phyloP scores from a whole-genome alignment of 2,888 invertebrate genomes.

The Agrotis segetum region DNA sequence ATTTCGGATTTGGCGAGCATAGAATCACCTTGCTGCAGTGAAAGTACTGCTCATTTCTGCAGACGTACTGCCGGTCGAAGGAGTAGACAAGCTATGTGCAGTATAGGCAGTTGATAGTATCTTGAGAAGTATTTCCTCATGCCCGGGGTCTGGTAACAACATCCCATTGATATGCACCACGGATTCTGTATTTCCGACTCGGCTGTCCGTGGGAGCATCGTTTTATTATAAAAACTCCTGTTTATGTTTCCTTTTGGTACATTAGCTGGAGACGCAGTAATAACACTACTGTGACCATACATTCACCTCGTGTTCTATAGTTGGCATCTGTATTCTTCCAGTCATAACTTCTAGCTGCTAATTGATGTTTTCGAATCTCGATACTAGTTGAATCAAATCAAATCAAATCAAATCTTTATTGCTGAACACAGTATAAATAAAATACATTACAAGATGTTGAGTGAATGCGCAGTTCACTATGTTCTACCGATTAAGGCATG shows the following conservation, averaged over 20 bases:
- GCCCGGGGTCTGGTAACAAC: conserved; percentile 11
- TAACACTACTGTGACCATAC: conserved; percentile 40
- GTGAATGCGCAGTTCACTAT: too few relatives aligned
- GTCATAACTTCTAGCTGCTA: background rate
- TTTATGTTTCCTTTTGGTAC: conserved; percentile 58
- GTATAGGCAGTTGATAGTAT: conserved; percentile 12
- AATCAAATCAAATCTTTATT: too few relatives aligned
- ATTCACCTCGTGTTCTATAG: background rate
- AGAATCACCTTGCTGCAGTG: too few relatives aligned
- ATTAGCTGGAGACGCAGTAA: conserved; percentile 40
- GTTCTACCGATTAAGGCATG: too few relatives aligned
- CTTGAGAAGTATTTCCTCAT: conserved; percentile 40
- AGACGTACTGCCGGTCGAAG: too few relatives aligned
- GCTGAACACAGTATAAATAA: too few relatives aligned
- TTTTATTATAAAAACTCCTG: conserved; percentile 57
- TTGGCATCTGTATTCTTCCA: background rate
- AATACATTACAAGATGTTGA: too few relatives aligned
- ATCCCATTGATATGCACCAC: conserved; percentile 60
- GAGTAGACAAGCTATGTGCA: too few relatives aligned
- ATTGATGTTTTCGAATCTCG: too few relatives aligned
- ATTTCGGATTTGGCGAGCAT: too few relatives aligned
- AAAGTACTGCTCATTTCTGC: too few relatives aligned
- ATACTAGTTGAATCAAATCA: background rate
- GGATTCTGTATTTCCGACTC: conserved; percentile 61
- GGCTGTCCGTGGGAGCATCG: conserved; percentile 56